Evolutionary conservation across 2,113 vertebrate species (phyloP).

Genomic region (Centropus bengalensis): DNA sequence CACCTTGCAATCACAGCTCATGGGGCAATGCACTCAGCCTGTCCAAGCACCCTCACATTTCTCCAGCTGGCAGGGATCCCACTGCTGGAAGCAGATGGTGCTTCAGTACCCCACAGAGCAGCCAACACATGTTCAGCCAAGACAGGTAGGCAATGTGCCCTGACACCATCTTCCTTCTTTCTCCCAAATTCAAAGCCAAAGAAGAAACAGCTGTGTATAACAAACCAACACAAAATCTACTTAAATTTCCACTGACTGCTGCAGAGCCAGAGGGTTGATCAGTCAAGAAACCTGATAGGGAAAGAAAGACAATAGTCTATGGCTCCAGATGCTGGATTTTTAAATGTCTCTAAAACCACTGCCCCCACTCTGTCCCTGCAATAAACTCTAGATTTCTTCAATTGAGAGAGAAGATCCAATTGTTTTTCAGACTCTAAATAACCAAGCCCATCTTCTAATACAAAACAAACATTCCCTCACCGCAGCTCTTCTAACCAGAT

Average conservation of each 20-base stretch:
- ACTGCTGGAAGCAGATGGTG: background rate
- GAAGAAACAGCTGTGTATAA: background rate
- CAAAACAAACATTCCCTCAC: background rate
- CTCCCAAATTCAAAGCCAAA: background rate
- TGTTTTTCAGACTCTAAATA: background rate
- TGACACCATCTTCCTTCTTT: background rate
- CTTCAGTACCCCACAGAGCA: background rate
- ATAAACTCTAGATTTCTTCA: background rate
- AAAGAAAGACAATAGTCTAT: background rate
- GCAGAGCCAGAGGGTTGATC: background rate
- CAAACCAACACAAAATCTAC: background rate
- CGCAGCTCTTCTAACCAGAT: background rate
- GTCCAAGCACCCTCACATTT: fast-evolving
- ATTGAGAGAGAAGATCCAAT: background rate
- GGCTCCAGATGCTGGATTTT: background rate
- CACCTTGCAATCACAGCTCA: fast-evolving
- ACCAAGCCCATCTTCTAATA: background rate
- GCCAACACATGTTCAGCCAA: fast-evolving
- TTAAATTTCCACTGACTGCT: background rate
- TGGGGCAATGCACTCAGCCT: background rate
- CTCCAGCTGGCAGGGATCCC: background rate
- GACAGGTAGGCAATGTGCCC: background rate
- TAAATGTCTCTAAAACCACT: background rate
- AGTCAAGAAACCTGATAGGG: background rate
- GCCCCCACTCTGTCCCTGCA: background rate